Percentiles rank a stretch among this genome's conserved stretches.
Conservation (phyloP, 2,797 vertebrate genomes). For the Tolypeutes matacus region DNA sequence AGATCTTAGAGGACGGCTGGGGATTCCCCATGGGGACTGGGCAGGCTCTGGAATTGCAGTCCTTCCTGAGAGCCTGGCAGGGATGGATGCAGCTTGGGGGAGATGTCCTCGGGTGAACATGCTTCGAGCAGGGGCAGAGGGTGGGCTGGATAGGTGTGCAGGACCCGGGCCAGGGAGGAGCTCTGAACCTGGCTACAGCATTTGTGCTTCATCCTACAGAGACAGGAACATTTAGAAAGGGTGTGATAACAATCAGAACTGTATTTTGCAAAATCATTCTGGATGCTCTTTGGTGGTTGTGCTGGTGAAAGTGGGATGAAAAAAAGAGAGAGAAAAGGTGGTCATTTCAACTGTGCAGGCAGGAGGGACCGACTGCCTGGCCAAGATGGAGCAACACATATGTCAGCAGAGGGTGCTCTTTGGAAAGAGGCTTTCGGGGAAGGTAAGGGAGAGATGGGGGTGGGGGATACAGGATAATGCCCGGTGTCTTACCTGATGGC, state of each 20-base stretch:
- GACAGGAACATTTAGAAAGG: not conserved
- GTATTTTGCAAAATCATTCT: not conserved
- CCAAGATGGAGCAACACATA: fast-evolving
- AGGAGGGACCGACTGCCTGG: not conserved
- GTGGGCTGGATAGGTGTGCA: not conserved
- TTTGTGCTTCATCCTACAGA: not conserved
- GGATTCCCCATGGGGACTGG: not conserved
- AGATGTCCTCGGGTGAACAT: not conserved
- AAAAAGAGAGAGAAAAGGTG: too few species aligned
- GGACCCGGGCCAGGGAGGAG: not conserved
- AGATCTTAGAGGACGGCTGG: not conserved
- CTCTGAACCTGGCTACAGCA: not conserved
- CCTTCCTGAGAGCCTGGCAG: too few species aligned
- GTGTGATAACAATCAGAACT: not conserved
- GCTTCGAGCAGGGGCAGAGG: not conserved
- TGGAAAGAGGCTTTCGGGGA: not conserved
- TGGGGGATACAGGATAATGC: not conserved
- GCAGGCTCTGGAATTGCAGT: not conserved
- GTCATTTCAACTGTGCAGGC: not conserved
- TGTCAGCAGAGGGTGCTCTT: not conserved
- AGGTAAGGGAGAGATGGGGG: not conserved
- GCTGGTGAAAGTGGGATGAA: not conserved
- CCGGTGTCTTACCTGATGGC: not conserved
- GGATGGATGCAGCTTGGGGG: not conserved
- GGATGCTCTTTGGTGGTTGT: not conserved